Conservation (phyloP, 2,113 vertebrate genomes). For the Phaethon lepturus region DNA sequence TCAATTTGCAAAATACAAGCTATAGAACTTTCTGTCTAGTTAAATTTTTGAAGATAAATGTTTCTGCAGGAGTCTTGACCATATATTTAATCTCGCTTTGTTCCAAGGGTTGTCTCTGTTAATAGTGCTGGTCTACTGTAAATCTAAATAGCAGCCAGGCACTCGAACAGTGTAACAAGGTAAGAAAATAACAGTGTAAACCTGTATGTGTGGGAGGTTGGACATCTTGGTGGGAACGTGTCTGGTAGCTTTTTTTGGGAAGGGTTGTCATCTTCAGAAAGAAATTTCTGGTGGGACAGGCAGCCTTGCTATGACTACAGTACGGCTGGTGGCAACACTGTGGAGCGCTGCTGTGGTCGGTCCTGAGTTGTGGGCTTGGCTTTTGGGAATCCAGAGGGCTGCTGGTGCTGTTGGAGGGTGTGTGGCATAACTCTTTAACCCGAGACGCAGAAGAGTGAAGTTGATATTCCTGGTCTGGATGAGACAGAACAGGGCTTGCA, state of each 20-base stretch:
- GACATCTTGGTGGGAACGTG: neutral
- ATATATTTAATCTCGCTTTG: slow-evolving; percentile 4
- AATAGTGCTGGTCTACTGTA: neutral
- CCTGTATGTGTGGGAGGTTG: neutral
- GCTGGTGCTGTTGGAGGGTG: rapidly evolving
- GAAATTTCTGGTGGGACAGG: neutral
- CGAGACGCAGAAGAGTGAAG: neutral
- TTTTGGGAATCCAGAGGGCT: neutral
- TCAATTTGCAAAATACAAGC: neutral
- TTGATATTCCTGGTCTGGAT: neutral
- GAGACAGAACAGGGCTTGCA: neutral
- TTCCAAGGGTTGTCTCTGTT: neutral
- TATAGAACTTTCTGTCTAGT: neutral
- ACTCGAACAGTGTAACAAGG: neutral
- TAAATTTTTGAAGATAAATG: slow-evolving; percentile 11
- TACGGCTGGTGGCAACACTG: neutral
- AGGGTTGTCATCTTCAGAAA: neutral
- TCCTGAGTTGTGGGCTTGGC: neutral
- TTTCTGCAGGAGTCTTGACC: neutral
- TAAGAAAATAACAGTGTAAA: neutral
- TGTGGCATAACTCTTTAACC: neutral
- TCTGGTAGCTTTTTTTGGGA: neutral
- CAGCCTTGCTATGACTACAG: neutral
- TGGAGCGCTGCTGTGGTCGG: neutral
- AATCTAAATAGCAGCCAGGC: neutral